phyloP scores from a whole-genome alignment of 1,140 invertebrate genomes.

The Cotesia typhae region DNA sequence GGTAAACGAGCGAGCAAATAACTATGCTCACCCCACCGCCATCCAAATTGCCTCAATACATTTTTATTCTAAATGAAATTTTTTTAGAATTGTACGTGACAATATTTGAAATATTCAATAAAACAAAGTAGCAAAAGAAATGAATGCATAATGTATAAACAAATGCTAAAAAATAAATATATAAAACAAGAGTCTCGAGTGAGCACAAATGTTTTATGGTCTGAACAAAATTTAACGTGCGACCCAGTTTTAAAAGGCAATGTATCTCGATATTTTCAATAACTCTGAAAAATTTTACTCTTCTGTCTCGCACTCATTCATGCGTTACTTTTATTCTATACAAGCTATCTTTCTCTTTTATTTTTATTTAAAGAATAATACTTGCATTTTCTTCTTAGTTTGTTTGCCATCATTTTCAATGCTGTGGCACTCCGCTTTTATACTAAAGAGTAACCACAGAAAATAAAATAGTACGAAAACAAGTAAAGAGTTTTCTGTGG shows the following conservation, averaged over 20 bases:
- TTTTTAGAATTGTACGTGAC: background rate
- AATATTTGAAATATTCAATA: background rate
- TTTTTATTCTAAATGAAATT: background rate
- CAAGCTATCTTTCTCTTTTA: background rate
- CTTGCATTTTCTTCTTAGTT: slow-evolving; percentile 7
- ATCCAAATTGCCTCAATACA: no score
- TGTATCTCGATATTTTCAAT: slow-evolving; percentile 19
- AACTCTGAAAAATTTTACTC: slow-evolving; percentile 11
- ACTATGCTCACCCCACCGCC: no score
- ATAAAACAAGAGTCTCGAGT: slow-evolving; percentile 1
- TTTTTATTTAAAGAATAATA: background rate
- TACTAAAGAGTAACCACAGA: no score
- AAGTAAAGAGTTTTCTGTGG: no score
- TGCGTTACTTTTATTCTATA: background rate
- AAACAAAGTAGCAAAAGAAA: background rate
- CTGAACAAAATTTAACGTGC: slow-evolving; percentile 6
- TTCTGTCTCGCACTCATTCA: slow-evolving; percentile 1
- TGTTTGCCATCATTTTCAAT: slow-evolving; percentile 5
- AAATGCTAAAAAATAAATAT: slow-evolving; percentile 2
- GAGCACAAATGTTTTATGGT: background rate
- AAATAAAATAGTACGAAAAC: no score
- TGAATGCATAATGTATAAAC: slow-evolving; percentile 3
- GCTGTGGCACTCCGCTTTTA: background rate
- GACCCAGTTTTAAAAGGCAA: slow-evolving; percentile 17
- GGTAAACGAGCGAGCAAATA: no score